Evolutionary conservation across 2,888 invertebrate genomes (phyloP).

Genomic region (Morinoia aosen): DNA sequence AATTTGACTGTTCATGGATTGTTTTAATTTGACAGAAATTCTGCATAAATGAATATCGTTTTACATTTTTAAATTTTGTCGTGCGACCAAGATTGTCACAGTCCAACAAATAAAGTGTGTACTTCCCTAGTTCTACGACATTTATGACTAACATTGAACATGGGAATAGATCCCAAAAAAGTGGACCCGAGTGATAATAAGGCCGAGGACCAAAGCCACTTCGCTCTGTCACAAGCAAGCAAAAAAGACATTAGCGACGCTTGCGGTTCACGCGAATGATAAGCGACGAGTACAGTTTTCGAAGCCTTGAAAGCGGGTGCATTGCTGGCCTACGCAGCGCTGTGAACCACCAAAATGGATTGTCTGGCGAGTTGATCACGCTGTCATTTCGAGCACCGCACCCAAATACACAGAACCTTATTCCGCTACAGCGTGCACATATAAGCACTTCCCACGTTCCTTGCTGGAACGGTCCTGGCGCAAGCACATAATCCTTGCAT

Average conservation of each 20-base stretch:
- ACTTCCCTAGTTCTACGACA: no score
- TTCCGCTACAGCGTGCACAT: neutral
- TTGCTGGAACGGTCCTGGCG: neutral
- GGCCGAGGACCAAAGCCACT: neutral
- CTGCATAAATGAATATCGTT: no score
- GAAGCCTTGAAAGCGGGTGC: neutral
- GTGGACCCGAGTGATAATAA: neutral
- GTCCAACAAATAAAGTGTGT: no score
- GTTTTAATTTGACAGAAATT: no score
- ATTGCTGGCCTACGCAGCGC: neutral
- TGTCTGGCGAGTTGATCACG: neutral
- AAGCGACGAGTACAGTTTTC: neutral
- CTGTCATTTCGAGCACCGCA: neutral
- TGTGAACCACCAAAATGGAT: neutral
- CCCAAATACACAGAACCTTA: neutral
- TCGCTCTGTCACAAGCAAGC: neutral
- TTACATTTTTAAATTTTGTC: no score
- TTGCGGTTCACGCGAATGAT: neutral
- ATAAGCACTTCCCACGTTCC: neutral
- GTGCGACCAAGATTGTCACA: no score
- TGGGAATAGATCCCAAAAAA: neutral
- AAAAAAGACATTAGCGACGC: neutral
- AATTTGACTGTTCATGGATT: no score
- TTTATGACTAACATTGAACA: no score
- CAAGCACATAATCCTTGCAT: conserved; percentile 12